Percentiles rank a stretch among this genome's conserved stretches.
Conservation (phyloP, 2,797 vertebrate species). For the Nothura maculosa region DNA sequence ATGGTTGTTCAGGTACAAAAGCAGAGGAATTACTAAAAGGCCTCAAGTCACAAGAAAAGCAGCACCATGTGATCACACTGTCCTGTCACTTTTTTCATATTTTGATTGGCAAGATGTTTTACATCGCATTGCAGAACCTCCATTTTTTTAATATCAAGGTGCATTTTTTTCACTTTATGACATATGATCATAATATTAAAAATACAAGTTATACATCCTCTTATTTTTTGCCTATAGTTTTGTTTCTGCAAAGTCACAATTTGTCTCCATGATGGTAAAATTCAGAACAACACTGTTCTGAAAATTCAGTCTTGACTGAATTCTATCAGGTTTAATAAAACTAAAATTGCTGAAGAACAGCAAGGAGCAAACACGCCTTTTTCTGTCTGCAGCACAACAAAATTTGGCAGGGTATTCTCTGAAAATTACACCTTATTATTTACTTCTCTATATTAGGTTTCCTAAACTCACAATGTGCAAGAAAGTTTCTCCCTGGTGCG, state of each 20-base stretch:
- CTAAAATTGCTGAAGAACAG: neutral
- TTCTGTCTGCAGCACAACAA: neutral
- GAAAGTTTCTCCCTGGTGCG: neutral
- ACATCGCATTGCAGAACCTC: neutral
- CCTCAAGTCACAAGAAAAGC: rapidly evolving
- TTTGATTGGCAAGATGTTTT: neutral
- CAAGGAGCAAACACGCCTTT: rapidly evolving
- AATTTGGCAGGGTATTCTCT: neutral
- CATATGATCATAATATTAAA: neutral
- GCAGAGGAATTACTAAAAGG: neutral
- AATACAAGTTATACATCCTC: neutral
- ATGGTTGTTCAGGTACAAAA: neutral
- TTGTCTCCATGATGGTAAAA: neutral
- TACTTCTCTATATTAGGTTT: neutral
- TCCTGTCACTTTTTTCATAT: neutral
- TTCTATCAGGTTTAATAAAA: neutral
- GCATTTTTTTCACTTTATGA: neutral
- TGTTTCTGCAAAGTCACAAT: neutral
- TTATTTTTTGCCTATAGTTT: neutral
- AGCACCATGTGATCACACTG: neutral
- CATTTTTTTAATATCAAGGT: neutral
- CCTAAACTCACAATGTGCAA: neutral
- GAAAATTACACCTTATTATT: neutral
- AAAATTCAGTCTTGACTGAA: neutral
- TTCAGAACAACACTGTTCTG: too few relatives aligned